Conservation (phyloP, 2,113 vertebrate species). For the Platichthys stellatus region DNA sequence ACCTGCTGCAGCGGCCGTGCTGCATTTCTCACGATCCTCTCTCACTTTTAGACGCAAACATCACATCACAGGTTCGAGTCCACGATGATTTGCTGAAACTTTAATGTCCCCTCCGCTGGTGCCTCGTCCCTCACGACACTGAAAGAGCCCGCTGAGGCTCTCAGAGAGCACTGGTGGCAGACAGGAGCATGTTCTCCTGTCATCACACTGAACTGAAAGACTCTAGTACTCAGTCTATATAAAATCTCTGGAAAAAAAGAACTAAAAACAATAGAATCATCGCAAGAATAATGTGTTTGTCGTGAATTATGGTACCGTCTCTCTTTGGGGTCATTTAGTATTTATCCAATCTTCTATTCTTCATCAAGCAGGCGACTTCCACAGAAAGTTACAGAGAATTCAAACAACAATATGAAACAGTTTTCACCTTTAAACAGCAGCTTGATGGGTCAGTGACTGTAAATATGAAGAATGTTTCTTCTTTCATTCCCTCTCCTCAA, state of each 20-base stretch:
- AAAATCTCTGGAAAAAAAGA: neutral
- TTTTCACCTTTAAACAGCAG: too few species aligned
- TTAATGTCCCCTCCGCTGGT: constrained; percentile 16
- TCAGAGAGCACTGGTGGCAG: constrained; percentile 3
- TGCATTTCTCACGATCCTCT: neutral
- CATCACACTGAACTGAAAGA: constrained; percentile 15
- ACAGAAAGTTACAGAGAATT: too few species aligned
- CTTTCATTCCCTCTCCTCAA: too few species aligned
- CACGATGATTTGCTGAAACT: constrained; percentile 17
- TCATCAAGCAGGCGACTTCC: too few species aligned
- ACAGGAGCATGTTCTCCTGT: constrained; percentile 10
- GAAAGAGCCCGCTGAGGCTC: constrained; percentile 32
- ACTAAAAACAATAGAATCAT: too few species aligned
- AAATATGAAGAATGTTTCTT: too few species aligned
- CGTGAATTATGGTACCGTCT: neutral
- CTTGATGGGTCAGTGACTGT: too few species aligned
- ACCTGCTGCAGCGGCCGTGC: neutral
- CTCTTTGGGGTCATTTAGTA: neutral
- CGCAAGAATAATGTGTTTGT: neutral
- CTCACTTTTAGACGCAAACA: constrained; percentile 3
- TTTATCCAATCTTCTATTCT: neutral
- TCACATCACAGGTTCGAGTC: constrained; percentile 17
- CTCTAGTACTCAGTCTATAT: constrained; percentile 7
- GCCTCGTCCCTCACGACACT: constrained; percentile 8
- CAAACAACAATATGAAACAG: too few species aligned